Evolutionary conservation across 2,888 invertebrate genomes (phyloP).

Genomic region (Aricia artaxerxes): DNA sequence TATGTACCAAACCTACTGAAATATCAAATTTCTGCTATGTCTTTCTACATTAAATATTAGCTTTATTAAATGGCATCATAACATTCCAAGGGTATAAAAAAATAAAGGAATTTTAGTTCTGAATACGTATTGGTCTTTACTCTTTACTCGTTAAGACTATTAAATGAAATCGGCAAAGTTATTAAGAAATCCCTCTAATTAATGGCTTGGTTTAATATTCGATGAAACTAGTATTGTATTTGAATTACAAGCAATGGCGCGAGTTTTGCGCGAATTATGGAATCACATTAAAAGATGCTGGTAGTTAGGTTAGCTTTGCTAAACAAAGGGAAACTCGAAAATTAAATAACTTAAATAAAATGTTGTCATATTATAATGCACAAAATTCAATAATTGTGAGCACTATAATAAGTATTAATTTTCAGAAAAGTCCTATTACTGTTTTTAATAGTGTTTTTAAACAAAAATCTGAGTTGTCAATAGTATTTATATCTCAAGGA

Average conservation of each 20-base stretch:
- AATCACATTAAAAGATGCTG: slow-evolving; percentile 40
- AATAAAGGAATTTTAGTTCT: slow-evolving; percentile 35
- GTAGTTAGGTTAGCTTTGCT: slow-evolving; percentile 24
- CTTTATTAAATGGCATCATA: neutral
- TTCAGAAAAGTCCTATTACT: too few species aligned
- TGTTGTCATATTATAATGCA: too few species aligned
- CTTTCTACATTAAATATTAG: neutral
- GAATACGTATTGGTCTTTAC: neutral
- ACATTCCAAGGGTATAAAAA: neutral
- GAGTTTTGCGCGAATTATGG: slow-evolving; percentile 34
- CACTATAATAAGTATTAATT: too few species aligned
- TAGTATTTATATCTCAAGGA: too few species aligned
- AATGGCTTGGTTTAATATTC: slow-evolving; percentile 4
- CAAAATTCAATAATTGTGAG: too few species aligned
- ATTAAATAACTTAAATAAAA: too few species aligned
- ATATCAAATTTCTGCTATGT: neutral
- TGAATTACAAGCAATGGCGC: slow-evolving; percentile 22
- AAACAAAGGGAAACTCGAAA: too few species aligned
- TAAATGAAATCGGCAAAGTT: neutral
- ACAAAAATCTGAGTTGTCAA: too few species aligned
- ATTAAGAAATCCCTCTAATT: slow-evolving; percentile 9
- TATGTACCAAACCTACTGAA: neutral
- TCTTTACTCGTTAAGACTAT: neutral
- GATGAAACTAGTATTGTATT: neutral
- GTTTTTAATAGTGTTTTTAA: too few species aligned